phyloP scores from a whole-genome alignment of 2,113 vertebrate genomes.

The Menidia beryllina region DNA sequence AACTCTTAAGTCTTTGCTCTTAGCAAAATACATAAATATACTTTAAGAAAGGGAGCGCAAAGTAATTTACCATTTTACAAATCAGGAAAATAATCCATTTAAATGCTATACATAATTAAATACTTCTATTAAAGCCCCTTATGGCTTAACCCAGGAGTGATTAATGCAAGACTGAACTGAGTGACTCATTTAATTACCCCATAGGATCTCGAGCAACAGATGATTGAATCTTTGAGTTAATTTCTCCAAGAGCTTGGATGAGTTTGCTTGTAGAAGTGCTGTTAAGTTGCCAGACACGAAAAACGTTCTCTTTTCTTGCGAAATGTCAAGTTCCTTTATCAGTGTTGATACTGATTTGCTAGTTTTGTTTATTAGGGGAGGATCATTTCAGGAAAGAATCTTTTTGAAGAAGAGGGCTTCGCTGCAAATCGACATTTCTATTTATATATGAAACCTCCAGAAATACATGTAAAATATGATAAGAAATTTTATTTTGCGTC shows the following conservation, averaged over 20 bases:
- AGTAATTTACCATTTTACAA: constrained; percentile 16
- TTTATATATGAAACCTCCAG: background rate
- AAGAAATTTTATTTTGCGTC: constrained; percentile 6
- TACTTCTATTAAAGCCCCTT: constrained; percentile 44
- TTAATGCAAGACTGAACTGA: constrained; percentile 53
- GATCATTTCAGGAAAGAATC: too few species aligned
- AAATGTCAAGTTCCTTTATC: constrained; percentile 33
- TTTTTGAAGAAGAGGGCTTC: background rate
- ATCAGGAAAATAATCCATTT: constrained; percentile 28
- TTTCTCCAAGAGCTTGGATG: constrained; percentile 44
- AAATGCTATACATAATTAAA: constrained; percentile 61
- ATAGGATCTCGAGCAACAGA: constrained; percentile 33
- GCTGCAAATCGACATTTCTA: background rate
- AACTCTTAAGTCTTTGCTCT: background rate
- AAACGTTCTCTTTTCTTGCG: constrained; percentile 1
- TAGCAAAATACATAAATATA: constrained; percentile 3
- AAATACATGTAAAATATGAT: background rate
- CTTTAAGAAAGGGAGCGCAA: constrained; percentile 10
- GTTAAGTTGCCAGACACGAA: constrained; percentile 3
- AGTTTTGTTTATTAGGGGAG: background rate
- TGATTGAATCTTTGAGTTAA: constrained; percentile 56
- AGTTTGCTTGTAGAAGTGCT: constrained; percentile 9
- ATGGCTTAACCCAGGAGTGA: constrained; percentile 54
- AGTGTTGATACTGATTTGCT: background rate
- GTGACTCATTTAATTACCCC: constrained; percentile 68